Evolutionary conservation across 2,113 vertebrate genomes (phyloP), one percentile per base, ranked within the genome.

Genomic region (Telmatochromis brachygnathus): DNA sequence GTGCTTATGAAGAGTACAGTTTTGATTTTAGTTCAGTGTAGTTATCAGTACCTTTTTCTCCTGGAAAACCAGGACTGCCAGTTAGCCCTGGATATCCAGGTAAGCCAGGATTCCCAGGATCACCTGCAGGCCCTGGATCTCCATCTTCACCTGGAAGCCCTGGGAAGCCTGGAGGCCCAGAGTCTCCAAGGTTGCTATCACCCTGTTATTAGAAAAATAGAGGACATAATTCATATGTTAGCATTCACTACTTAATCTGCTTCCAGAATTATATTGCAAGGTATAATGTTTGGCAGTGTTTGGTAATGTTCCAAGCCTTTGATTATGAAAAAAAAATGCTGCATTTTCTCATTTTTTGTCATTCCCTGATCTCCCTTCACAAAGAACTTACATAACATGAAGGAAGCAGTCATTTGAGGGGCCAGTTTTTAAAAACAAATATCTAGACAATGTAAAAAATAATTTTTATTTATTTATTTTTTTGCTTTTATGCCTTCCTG

Each of bases 121-220:
- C 93, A 94, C 97, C 97, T 58, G 86, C 83, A 81, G 94, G 86
- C n/a, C 97, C 95, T 56, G 73, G 84, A 77, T 1, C 47, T 30
- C 95, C 94, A 9, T 70, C 42, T 35, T 60, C n/a, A 51, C 94
- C 94, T 55, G 73, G 51, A 47, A 2, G 3, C 21, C 95, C 95
- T 49, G 75, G 70, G 4, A 7, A 90, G 55, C 97, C 95, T 62
- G 23, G 81, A 7, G 3, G 86, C 39, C 97, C 95, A 37, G 35
- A 2, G n/a, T 60, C 12, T 62, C 91, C 94, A 62, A 37, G 49
- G 10, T 90, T 93, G 65, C 85, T 49, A 11, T 95, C 89, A n/a
- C 95, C 95, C 96, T 96, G 87, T 81, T 39, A 47, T 65, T 9
- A 87, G 35, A 88, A 47, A 58, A 37, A 81, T 8, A 79, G 8